Percentiles rank a stretch among this genome's conserved stretches.
Conservation (phyloP, 2,113 vertebrate species). For the mouse (Mus musculus) region GRCm39 chr2:71940501-71941000, state of each 20-base stretch:
- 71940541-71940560: not conserved
- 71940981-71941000: not conserved
- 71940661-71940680: constrained; percentile 72
- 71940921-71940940: not conserved
- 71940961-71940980: not conserved
- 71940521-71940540: not conserved
- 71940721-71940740: not conserved
- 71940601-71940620: not conserved
- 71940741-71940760: not conserved
- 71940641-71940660: constrained; percentile 18
- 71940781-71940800: constrained; percentile 5
- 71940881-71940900: not conserved
- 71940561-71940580: not conserved
- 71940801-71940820: not conserved
- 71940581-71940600: not conserved
- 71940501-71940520: not conserved
- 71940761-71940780: not conserved
- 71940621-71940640: not conserved
- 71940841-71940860: constrained; percentile 14
- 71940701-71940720: not conserved
- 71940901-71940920: not conserved
- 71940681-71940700: not conserved
- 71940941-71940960: not conserved
- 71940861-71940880: not conserved
- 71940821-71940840: not conserved